Base-by-base conservation (phyloP, 2,797 vertebrate species). In the Vultur gryphus region DNA sequence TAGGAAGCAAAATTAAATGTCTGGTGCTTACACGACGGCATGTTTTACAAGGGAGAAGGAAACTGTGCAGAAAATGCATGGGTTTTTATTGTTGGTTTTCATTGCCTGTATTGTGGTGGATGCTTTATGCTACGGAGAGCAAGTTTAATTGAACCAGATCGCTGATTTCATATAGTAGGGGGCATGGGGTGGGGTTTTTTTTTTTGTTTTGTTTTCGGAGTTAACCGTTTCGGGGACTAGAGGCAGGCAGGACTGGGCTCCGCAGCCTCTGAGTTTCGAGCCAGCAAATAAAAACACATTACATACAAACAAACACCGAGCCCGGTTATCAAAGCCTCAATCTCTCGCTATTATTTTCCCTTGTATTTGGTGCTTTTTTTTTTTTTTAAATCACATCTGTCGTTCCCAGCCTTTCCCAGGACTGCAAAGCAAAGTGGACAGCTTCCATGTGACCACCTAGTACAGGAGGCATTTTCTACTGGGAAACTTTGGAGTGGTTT, bases 21-120 rank as follows among this genome's bases (percentile, higher is more conserved):
- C 94, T 95, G 93, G 94, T 89, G 79, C 95, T 96, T 96, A 96
- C 96, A 90, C 65, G 95, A 95, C 66, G 57, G 93, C 71, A 89
- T 87, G 90, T 97, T 97, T 97, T 96, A 96, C 95, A 89, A 94
- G 96, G 96, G 66, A 73, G 94, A 88, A 95, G 91, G 96, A 76
- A 94, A 92, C 97, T 44, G 81, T 85, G 95, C 92, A 94, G 95
- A 95, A 95, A 94, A 91, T 89, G 91, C 94, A 91, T 79, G 78
- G 86, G 84, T 88, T 95, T 95, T 97, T 95, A 92, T 93, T 89
- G 94, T 84, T 94, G 95, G 90, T 69, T 96, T 97, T 96, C 95
- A 94, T 81, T 94, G 90, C 91, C 90, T 90, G 94, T 64, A 67
- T 83, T 84, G 95, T 88, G 95, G 92, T 71, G 96, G 91, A 86